A percentile compares a stretch with the other conserved stretches of the same genome.
Evolutionary conservation across 2,888 invertebrate genomes (phyloP).

Genomic region (Nymphalis urticae): DNA sequence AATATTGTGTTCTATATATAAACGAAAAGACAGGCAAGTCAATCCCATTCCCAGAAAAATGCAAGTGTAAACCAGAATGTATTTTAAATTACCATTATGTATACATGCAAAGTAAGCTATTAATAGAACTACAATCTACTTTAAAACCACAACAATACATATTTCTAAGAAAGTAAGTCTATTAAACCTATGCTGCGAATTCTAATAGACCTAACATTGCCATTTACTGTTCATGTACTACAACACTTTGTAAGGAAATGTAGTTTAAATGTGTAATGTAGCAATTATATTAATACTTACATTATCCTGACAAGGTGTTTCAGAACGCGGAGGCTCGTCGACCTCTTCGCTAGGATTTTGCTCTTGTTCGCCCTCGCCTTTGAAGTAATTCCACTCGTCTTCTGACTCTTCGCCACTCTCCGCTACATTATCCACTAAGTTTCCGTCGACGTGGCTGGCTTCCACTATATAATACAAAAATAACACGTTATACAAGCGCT

Average conservation of each 20-base stretch:
- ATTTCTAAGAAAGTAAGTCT: constrained; percentile 22
- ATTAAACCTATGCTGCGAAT: constrained; percentile 16
- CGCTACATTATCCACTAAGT: constrained; percentile 86
- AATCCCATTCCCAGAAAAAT: neutral
- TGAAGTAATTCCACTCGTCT: constrained; percentile 94
- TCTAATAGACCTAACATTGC: constrained; percentile 10
- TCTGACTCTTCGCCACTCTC: constrained; percentile 90
- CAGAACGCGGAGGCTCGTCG: constrained; percentile 74
- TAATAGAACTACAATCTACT: constrained; percentile 21
- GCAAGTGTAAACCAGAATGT: constrained; percentile 12
- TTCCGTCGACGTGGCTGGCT: constrained; percentile 75
- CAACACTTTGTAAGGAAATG: neutral
- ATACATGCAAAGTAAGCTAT: neutral
- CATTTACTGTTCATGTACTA: neutral
- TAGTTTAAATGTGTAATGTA: neutral
- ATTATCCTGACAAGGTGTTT: constrained; percentile 76
- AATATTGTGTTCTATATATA: too few species aligned
- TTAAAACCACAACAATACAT: constrained; percentile 18
- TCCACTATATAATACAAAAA: constrained; percentile 67
- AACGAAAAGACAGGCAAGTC: too few species aligned
- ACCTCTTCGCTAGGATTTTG: constrained; percentile 82
- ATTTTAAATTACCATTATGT: constrained; percentile 1
- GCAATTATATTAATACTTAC: constrained; percentile 49
- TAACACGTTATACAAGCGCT: constrained; percentile 43
- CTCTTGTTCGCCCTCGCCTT: constrained; percentile 84